These are phyloP conservation scores for Cephalopachus bancanus DNA, from an alignment of 2,797 vertebrate genomes.

Conservation along the genomic window DNA sequence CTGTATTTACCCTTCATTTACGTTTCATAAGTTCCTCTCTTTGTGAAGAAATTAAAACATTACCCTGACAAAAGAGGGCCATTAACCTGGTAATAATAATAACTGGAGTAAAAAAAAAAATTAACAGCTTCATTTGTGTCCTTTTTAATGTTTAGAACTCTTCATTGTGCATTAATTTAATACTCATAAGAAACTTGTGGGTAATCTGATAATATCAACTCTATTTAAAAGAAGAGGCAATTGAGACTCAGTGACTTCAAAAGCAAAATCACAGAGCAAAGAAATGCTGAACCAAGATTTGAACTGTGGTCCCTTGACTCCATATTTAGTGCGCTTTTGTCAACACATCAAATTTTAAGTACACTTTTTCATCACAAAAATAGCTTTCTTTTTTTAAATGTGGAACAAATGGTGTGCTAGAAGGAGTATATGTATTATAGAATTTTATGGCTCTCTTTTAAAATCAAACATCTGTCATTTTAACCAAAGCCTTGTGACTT, in stretches of 20 bases:
- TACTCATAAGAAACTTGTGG: neutral
- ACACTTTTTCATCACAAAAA: neutral
- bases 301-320: neutral
- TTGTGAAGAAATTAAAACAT: conserved; percentile 15
- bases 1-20: neutral
- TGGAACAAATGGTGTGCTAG: neutral
- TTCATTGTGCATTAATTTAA: neutral
- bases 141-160: neutral
- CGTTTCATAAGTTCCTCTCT: neutral
- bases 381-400: neutral
- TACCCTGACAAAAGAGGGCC: neutral
- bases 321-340: neutral
- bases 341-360: neutral
- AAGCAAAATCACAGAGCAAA: conserved; percentile 14
- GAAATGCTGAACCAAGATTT: neutral
- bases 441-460: neutral
- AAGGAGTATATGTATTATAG: neutral
- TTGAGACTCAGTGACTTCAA: conserved; percentile 11
- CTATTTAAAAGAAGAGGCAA: conserved; percentile 38
- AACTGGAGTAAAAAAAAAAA: neutral
- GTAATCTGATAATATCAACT: neutral
- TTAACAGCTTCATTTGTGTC: neutral
- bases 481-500: neutral
- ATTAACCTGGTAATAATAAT: neutral
- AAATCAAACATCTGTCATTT: neutral